Evolutionary conservation across 2,888 invertebrate species (phyloP).

Genomic region (Trichacis sp.): DNA sequence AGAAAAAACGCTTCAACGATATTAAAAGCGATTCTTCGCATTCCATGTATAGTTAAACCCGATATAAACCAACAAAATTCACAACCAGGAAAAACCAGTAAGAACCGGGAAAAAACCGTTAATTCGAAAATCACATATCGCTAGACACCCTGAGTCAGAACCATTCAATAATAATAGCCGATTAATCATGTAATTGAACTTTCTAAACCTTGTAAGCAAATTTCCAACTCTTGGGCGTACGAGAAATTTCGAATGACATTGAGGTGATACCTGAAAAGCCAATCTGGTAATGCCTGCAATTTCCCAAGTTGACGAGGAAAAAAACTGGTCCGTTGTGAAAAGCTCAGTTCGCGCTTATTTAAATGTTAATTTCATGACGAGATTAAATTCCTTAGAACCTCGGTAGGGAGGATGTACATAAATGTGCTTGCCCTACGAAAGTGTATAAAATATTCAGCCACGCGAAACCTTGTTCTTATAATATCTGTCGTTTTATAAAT

Average conservation of each 20-base stretch:
- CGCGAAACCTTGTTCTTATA: not conserved
- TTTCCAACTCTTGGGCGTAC: not conserved
- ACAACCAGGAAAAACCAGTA: no score
- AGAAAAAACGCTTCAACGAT: no score
- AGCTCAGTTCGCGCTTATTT: slow-evolving; percentile 4
- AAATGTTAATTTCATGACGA: slow-evolving; percentile 1
- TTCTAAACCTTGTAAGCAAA: not conserved
- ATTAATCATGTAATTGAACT: not conserved
- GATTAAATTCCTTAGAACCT: not conserved
- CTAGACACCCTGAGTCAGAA: no score
- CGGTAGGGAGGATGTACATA: not conserved
- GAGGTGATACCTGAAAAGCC: not conserved
- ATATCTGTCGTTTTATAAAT: not conserved
- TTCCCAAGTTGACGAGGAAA: not conserved
- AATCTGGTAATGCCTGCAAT: not conserved
- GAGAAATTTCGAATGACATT: not conserved
- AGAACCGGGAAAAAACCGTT: no score
- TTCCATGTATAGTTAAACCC: no score
- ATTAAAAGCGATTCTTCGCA: no score
- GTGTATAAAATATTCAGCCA: not conserved
- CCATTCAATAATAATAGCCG: no score
- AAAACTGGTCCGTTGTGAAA: not conserved
- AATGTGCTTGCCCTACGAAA: not conserved
- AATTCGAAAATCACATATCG: no score
- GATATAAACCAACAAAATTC: no score